Evolutionary conservation across 2,797 vertebrate species (phyloP).

Genomic region (Eulemur mongoz): DNA sequence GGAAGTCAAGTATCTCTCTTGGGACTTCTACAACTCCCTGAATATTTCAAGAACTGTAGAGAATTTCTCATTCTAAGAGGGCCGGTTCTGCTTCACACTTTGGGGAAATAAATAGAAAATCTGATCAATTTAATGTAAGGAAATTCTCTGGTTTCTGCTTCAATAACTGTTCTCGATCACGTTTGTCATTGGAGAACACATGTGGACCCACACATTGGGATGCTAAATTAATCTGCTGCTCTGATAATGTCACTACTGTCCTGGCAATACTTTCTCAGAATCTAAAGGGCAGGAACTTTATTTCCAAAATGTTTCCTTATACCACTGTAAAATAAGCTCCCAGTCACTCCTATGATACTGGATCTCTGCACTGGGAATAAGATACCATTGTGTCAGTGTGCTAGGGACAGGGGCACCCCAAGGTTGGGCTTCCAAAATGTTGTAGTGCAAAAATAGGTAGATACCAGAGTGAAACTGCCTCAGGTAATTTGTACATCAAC

Average conservation of each 20-base stretch:
- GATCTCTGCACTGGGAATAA: background rate
- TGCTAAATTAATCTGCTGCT: background rate
- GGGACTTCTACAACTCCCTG: conserved; percentile 18
- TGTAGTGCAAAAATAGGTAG: background rate
- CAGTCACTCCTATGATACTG: background rate
- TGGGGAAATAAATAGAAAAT: conserved; percentile 26
- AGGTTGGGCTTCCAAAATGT: background rate
- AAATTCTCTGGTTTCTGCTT: background rate
- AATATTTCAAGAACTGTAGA: conserved; percentile 59
- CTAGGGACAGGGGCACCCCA: background rate
- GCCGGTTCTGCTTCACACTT: background rate
- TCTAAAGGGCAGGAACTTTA: background rate
- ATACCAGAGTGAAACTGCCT: background rate
- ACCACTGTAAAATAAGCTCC: background rate
- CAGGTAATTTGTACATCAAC: background rate
- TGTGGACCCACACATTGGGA: background rate
- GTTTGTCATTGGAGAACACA: background rate
- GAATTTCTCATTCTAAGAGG: conserved; percentile 41
- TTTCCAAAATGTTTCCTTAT: background rate
- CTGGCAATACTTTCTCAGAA: background rate
- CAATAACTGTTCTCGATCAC: background rate
- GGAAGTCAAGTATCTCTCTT: conserved; percentile 47
- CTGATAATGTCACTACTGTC: background rate
- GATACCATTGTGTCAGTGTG: background rate
- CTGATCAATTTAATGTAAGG: background rate